These are phyloP conservation scores for Lemur catta DNA, from an alignment of 2,797 vertebrate genomes.

Conservation along the genomic window DNA sequence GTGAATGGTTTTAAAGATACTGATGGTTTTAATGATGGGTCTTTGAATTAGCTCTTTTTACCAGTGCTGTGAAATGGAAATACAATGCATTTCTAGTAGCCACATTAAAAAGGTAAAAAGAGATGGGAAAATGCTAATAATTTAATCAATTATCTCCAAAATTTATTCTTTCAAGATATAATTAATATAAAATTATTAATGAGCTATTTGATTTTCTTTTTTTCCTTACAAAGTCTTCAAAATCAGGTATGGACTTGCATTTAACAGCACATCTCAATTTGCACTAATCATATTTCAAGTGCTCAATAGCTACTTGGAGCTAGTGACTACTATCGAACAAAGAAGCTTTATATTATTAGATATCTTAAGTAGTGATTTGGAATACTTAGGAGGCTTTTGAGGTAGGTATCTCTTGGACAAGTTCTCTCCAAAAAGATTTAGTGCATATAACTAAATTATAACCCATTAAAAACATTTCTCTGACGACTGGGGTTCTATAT, in stretches of 20 bases:
- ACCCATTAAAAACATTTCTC: neutral
- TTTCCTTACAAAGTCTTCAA: neutral
- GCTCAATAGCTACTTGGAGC: neutral
- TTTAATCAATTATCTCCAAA: neutral
- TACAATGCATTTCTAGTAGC: neutral
- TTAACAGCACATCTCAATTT: neutral
- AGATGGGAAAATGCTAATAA: neutral
- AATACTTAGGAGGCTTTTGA: neutral
- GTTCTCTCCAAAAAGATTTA: neutral
- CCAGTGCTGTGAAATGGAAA: neutral
- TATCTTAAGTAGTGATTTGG: neutral
- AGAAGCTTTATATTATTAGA: neutral
- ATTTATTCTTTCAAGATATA: neutral
- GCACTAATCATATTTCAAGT: neutral
- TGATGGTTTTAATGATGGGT: neutral
- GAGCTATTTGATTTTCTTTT: neutral
- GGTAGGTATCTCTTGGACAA: neutral
- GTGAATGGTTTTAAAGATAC: neutral
- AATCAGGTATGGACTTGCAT: neutral
- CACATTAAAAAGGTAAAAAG: neutral
- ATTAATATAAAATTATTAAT: neutral
- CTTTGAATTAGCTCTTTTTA: neutral
- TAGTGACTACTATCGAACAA: neutral
- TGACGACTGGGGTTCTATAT: neutral
- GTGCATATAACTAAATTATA: neutral